Base-by-base conservation (phyloP, 1,140 invertebrate genomes). In the Drosophila nigromelanica region DNA sequence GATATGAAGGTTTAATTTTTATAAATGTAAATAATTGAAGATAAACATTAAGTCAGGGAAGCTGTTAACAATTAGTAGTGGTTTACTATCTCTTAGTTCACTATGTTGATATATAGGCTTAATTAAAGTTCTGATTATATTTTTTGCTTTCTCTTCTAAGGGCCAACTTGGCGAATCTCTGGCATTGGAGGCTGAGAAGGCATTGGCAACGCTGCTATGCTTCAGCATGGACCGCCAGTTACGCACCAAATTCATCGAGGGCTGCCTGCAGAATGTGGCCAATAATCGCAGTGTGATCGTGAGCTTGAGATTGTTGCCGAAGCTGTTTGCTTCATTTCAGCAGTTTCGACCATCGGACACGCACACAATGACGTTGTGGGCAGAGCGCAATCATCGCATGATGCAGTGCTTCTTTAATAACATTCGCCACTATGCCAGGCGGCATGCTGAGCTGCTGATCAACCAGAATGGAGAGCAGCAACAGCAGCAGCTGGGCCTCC, bases 171-270 rank as follows among this genome's bases (percentile, higher is more conserved):
- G 97, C 0, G 97, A 98, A 92, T 97, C 97, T 7, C 92, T 98
- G 30, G 97, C 97, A 0, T 80, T 96, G 4, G 98, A 98, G 93
- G 97, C 97, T 7, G 98, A 98, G 90, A 98, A 98, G 89, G 97
- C 96, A 1, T 92, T 98, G 0, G 97, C 96, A 78, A 97, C 97
- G 79, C 92, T 98, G 2, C 93, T 99, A 1, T 98, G 97, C 89
- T 98, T 96, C 78, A 98, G 96, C 86, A 96, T 96, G 37, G 97
- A 98, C 83, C 95, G 96, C 72, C 93, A 95, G 48, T 97, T 98
- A 55, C 94, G 97, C 35, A 97, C 97, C 90, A 98, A 98, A 93
- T 98, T 99, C 80, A 98, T 99, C 80, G 97, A 98, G 92, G 97
- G 97, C 1, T 98, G 97, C 87, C 93, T 99, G 30, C 95, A 98